Evolutionary conservation across 2,797 vertebrate species (phyloP), one percentile per base, ranked within the genome.

Genomic region (Centropyge bicolor): DNA sequence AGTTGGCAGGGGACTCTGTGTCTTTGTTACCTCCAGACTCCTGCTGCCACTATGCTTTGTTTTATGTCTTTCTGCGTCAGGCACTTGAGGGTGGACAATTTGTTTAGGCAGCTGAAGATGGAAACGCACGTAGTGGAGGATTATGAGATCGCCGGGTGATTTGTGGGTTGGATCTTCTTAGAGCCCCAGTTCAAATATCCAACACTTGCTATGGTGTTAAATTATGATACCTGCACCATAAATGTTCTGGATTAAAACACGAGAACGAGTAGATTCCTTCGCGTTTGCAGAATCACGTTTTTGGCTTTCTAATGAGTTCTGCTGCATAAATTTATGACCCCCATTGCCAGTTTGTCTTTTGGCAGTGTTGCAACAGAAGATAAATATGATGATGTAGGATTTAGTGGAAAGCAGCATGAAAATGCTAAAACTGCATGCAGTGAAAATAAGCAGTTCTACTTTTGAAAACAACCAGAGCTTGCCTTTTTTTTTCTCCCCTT

Each of bases 61-160:
- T 95, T 94, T 93, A 93, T 91, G 89, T 91, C 88, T 91, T 83
- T 83, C 72, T 85, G 70, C 78, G 5, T 86, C 70, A 82, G 88
- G 89, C 93, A 92, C 94, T 94, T 93, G 85, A 92, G 78, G 83
- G 76, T 74, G 88, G 92, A 92, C 91, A 89, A 88, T 93, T 93
- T 94, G 92, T 95, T 95, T 94, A 92, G 92, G 92, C 90, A 89
- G 91, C 90, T 92, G 89, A 95, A 94, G 94, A 94, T 94, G 90
- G 87, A 94, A 85, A 88, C 81, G 88, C 79, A 79, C 84, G 10
- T 80, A 71, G 85, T 82, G 80, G 82, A 88, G 93, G 93, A 95
- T 95, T 95, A 95, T 94, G 93, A 94, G 93, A 91, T 93, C 17
- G 89, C 80, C 40, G 70, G 57, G 54, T 95, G 94, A 95, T 95